These are phyloP conservation scores for Emesis russula DNA, from an alignment of 2,888 invertebrate species.

Conservation along the genomic window DNA sequence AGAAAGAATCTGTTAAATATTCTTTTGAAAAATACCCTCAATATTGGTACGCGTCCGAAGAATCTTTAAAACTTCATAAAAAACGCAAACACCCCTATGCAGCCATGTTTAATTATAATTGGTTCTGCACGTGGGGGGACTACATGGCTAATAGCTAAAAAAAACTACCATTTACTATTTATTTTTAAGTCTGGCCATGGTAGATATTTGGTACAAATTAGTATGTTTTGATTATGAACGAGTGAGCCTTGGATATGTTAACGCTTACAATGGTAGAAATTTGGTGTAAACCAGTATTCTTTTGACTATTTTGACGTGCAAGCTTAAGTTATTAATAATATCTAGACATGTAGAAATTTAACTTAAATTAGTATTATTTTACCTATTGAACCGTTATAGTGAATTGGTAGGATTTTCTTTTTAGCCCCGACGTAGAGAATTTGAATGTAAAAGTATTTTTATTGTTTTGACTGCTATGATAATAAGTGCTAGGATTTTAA, in stretches of 20 bases:
- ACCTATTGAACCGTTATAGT: background rate
- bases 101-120: slow-evolving; percentile 92
- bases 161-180: slow-evolving; percentile 12
- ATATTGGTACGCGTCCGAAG: slow-evolving; percentile 94
- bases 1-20: slow-evolving; percentile 92
- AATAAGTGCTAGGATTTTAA: background rate
- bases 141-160: slow-evolving; percentile 92
- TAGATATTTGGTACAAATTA: slow-evolving; percentile 38
- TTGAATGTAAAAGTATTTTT: background rate
- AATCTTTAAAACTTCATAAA: slow-evolving; percentile 93
- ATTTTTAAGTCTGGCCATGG: slow-evolving; percentile 35
- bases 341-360: background rate
- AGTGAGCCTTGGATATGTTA: background rate
- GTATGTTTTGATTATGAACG: background rate
- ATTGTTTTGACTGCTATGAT: background rate
- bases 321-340: background rate
- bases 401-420: background rate
- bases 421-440: too few relatives aligned
- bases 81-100: slow-evolving; percentile 94
- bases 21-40: slow-evolving; percentile 93
- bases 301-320: background rate
- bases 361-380: background rate
- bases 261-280: background rate
- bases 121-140: slow-evolving; percentile 93
- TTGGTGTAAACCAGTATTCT: background rate